Evolutionary conservation across 2,797 vertebrate species (phyloP), one percentile per base, ranked within the genome.

Genomic region (Pygocentrus nattereri): DNA sequence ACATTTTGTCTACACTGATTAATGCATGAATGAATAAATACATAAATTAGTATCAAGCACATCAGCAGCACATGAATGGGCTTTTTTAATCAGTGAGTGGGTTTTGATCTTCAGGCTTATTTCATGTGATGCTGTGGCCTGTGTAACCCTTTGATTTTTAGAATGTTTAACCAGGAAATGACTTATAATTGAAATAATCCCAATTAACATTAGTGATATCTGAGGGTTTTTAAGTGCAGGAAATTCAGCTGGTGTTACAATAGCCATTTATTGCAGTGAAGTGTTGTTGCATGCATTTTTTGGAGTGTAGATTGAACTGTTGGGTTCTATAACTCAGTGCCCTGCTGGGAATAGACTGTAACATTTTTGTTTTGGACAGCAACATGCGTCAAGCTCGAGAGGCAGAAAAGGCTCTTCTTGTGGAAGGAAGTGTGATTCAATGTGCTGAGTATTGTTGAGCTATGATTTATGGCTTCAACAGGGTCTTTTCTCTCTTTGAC

Each of bases 381-480:
- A 41, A 2, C 38, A n/a, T 70, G 16, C 65, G 21, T n/a, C 47
- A 70, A 27, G 12, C 62, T 61, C 49, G 41, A 23, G 19, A 54
- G 62, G 38, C 34, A 5, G 79, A 56, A 27, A 72, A 19, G 1
- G 16, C 41, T 78, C 27, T 69, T 49, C 65, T 16, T 34, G 44
- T 81, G 25, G 13, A 54, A 58, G 34, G 38, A 49, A 50, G 44
- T 71, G 68, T 34, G 54, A 71, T n/a, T 70, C 54, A 64, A 47
- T 67, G 71, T 58, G 49, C 21, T 10, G 61, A 70, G 67, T 69
- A 56, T 62, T 74, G 81, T 74, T 67, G 76, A 69, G 78, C 85
- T 76, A 58, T 78, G 68, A 90, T 88, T 90, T 88, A 89, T 58
- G 87, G 62, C 79, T 78, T 34, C 77, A 73, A 47, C 52, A 38